These are phyloP conservation scores for Osedax fenrisi DNA, from an alignment of 2,888 invertebrate species.

Conservation along the genomic window DNA sequence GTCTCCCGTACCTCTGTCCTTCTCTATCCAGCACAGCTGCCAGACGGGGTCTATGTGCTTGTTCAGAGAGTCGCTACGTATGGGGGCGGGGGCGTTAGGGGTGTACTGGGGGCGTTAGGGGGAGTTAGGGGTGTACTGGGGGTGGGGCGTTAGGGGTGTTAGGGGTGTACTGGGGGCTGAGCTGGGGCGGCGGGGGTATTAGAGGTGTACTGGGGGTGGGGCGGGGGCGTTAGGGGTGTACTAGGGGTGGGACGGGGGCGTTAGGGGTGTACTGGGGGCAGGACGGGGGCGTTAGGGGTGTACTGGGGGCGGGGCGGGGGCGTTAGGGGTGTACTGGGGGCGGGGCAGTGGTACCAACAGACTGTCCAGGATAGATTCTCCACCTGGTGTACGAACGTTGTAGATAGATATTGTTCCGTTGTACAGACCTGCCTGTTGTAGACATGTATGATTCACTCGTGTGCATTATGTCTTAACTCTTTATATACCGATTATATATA, in stretches of 20 bases:
- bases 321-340: neutral
- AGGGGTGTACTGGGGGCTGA: neutral
- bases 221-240: neutral
- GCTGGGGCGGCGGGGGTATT: neutral
- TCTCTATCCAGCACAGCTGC: slow-evolving; percentile 50
- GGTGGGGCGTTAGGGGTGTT: neutral
- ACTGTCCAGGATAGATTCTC: slow-evolving; percentile 47
- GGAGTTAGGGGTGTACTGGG: neutral
- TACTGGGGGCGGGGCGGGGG: neutral
- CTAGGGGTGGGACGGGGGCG: neutral
- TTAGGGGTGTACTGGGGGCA: neutral
- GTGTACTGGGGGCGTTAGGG: neutral
- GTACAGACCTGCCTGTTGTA: slow-evolving; percentile 47
- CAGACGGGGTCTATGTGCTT: slow-evolving; percentile 50
- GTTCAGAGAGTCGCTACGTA: slow-evolving; percentile 22
- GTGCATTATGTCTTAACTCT: too few relatives aligned
- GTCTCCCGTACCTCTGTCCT: slow-evolving; percentile 46
- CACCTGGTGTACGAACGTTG: slow-evolving; percentile 43
- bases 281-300: neutral
- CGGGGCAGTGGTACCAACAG: slow-evolving; percentile 41
- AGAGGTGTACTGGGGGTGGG: neutral
- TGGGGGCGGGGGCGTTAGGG: neutral
- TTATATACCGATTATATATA: too few relatives aligned
- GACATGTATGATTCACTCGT: too few relatives aligned
- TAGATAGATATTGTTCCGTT: slow-evolving; percentile 49